Conservation (phyloP, 2,113 vertebrate species). For the Syngnathus typhle region DNA sequence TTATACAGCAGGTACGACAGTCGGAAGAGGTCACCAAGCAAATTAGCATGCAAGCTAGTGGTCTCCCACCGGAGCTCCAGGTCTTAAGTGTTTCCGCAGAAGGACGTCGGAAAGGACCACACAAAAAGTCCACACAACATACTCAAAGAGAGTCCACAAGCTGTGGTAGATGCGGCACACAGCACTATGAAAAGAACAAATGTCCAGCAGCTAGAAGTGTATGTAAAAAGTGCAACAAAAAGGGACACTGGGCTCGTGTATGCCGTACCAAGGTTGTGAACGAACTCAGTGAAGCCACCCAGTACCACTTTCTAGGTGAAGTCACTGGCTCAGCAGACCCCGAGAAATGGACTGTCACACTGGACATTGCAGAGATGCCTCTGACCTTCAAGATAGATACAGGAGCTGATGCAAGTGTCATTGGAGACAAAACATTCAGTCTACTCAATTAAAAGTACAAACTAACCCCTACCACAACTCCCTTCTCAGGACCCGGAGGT, state of each 20-base stretch:
- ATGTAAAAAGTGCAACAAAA: not conserved
- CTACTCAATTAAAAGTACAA: too few relatives aligned
- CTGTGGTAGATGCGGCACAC: not conserved
- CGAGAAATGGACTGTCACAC: not conserved
- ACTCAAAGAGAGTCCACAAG: not conserved
- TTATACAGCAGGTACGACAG: not conserved
- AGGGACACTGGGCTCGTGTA: not conserved
- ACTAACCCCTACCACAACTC: not conserved
- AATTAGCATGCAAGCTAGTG: not conserved
- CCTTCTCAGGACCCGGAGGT: not conserved
- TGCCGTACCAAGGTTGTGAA: not conserved
- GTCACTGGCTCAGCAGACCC: not conserved
- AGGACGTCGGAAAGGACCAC: not conserved
- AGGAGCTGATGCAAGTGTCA: not conserved
- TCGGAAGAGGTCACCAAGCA: not conserved
- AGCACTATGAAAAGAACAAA: not conserved
- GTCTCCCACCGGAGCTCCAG: not conserved
- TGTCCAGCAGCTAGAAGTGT: not conserved
- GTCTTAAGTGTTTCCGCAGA: not conserved
- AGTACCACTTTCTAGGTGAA: not conserved
- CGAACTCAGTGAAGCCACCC: not conserved
- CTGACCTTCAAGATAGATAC: not conserved
- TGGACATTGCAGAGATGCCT: not conserved
- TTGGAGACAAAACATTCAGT: too few relatives aligned
- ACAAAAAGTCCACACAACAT: not conserved